Conservation (phyloP, 2,113 vertebrate genomes). For the Albula glossodonta region DNA sequence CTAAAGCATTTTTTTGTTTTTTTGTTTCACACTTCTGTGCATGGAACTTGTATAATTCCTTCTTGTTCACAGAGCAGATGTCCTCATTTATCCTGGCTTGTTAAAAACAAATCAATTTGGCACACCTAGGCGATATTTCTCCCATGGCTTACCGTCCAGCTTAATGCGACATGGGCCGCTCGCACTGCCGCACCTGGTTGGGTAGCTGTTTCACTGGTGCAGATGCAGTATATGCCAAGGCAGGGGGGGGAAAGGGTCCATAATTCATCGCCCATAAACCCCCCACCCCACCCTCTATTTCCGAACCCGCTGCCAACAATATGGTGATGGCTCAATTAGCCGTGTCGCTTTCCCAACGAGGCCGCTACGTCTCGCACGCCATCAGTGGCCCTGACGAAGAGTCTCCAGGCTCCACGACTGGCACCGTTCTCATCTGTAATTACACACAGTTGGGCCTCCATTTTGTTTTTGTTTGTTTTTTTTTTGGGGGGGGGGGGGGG, state of each 20-base stretch:
- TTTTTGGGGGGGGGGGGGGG: no score
- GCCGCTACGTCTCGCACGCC: slow-evolving; percentile 41
- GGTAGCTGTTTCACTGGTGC: neutral
- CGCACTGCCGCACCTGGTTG: neutral
- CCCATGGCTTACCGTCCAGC: neutral
- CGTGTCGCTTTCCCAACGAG: slow-evolving; percentile 8
- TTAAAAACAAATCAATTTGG: neutral
- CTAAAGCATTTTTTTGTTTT: neutral
- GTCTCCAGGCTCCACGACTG: no score
- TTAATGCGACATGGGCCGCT: neutral
- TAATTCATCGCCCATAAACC: neutral
- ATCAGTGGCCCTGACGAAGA: neutral
- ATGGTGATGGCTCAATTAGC: slow-evolving; percentile 37
- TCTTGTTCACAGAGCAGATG: neutral
- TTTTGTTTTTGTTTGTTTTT: no score
- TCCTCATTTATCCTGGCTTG: neutral
- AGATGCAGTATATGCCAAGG: neutral
- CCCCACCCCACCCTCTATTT: neutral
- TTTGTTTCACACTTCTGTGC: neutral
- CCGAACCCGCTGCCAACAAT: slow-evolving; percentile 21
- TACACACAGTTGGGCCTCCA: no score
- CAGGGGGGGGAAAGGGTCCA: neutral
- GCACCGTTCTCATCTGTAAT: no score
- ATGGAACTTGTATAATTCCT: neutral
- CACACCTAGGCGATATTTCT: neutral